Base-by-base conservation (phyloP, 2,797 vertebrate genomes). In the Fistularia commersonii region DNA sequence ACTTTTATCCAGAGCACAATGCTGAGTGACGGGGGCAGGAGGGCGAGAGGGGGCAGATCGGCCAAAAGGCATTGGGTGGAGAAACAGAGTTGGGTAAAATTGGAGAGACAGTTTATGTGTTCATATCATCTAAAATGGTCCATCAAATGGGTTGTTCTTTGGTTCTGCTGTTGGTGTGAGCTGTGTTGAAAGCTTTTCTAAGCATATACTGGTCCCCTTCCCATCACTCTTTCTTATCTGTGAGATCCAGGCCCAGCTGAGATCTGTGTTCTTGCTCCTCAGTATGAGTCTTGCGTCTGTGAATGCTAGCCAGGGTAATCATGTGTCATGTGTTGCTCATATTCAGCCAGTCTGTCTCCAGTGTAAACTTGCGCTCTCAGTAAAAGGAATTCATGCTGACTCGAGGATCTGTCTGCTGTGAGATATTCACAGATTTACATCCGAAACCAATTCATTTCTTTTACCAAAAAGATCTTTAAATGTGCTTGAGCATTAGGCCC, bases 1-100 rank as follows among this genome's bases (percentile, higher is more conserved):
- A 78, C 82, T 82, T 84, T 85, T 64, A 81, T 87, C 65, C 58
- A 38, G 61, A 81, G 76, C 73, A 87, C 85, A 87, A 87, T 86
- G 69, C 76, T 62, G 59, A 76, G 60, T 70, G 72, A 48, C 62
- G 12, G 57, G 43, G 50, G 53, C 36, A 41, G 45, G 51, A 41
- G 37, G 34, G 40, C n/a, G 51, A 48, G 45, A 15, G 61, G 45
- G 43, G 66, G 48, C 33, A 36, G 64, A 51, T 13, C 4, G 78
- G 55, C 77, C 74, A 81, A 70, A 50, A 46, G 43, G 41, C 39
- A 38, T 52, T 61, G 68, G 68, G 35, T 33, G 45, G 44, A 54
- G 39, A 74, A 64, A 72, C 62, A n/a, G 44, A 58, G 61, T 62
- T 44, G 64, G 53, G 49, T 32, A 56, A 14, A 55, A 56, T 2